These are phyloP conservation scores for Alca torda DNA, from an alignment of 2,797 vertebrate species.

Conservation along the genomic window DNA sequence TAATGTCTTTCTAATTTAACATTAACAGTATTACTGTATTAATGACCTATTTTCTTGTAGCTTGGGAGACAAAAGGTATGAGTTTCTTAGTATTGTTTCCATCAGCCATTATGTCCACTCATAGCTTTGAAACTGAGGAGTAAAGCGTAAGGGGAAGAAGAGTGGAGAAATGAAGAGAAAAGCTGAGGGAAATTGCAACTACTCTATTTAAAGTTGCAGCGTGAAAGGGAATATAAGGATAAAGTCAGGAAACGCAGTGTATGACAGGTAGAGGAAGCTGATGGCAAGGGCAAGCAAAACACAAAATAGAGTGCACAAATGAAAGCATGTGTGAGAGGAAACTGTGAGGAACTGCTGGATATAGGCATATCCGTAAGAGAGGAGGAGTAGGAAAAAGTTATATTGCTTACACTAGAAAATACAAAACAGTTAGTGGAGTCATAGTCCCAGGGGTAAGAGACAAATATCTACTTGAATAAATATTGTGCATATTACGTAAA, in stretches of 20 bases:
- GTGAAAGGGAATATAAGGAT: background rate
- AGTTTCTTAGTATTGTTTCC: background rate
- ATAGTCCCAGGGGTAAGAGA: background rate
- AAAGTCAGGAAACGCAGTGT: background rate
- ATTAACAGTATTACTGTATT: background rate
- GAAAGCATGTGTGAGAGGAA: background rate
- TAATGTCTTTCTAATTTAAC: background rate
- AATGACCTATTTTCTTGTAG: background rate
- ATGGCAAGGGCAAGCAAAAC: background rate
- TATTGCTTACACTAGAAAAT: background rate
- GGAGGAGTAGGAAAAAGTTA: background rate
- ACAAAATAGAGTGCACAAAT: background rate
- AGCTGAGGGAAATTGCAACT: background rate
- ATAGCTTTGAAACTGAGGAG: background rate
- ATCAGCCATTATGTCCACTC: background rate
- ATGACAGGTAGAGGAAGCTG: background rate
- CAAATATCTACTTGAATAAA: background rate
- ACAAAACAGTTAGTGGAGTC: background rate
- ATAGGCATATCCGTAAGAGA: background rate
- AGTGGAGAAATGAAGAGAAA: background rate
- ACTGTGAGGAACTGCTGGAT: background rate
- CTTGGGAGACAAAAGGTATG: background rate
- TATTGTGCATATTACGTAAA: background rate
- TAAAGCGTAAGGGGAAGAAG: background rate
- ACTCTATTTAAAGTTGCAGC: background rate